phyloP scores from a whole-genome alignment of 1,140 invertebrate species.

The Amyelois transitella region DNA sequence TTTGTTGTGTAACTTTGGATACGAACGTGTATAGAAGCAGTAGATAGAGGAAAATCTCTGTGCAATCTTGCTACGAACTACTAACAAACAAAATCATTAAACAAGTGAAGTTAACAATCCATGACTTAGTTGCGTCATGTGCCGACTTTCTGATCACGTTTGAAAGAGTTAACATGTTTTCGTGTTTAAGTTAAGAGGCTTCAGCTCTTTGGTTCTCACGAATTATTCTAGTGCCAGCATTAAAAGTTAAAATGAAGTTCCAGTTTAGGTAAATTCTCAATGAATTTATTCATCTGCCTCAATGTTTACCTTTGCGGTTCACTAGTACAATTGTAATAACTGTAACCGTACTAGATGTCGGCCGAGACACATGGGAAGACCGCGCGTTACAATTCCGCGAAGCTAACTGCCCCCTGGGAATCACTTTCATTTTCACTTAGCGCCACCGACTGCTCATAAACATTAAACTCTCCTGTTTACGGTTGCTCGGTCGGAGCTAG shows the following conservation, averaged over 20 bases:
- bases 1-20: neutral
- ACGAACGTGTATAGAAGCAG: neutral
- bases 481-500: conserved; percentile 30
- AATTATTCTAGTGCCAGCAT: no score
- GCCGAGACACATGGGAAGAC: conserved; percentile 26
- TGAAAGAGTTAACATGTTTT: no score
- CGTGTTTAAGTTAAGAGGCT: no score
- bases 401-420: conserved; percentile 48
- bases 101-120: no score
- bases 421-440: conserved; percentile 66
- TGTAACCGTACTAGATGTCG: neutral
- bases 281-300: no score
- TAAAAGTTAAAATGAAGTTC: no score
- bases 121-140: no score
- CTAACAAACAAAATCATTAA: no score
- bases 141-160: no score
- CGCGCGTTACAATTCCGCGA: conserved; percentile 41
- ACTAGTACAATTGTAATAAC: neutral
- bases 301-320: no score
- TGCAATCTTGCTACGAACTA: conserved; percentile 5
- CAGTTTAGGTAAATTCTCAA: no score
- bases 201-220: no score
- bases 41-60: conserved; percentile 4
- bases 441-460: conserved; percentile 48
- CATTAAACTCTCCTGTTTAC: conserved; percentile 62